phyloP scores from a whole-genome alignment of 2,113 vertebrate species.

The Sinocyclocheilus grahami region DNA sequence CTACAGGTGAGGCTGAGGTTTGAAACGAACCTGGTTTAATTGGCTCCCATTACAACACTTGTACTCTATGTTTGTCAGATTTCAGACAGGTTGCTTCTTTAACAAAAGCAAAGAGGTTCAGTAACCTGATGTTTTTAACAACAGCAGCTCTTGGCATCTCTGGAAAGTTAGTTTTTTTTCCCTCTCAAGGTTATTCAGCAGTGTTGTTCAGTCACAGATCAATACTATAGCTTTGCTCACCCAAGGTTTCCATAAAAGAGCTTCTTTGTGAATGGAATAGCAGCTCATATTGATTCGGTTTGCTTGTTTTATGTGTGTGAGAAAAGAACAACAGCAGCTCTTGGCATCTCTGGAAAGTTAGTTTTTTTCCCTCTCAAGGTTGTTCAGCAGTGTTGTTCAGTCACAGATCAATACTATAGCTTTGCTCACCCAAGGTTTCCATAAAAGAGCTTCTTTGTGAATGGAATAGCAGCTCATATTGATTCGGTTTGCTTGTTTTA shows the following conservation, averaged over 20 bases:
- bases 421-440: constrained; percentile 50
- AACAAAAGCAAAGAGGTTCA: neutral
- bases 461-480: constrained; percentile 61
- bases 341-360: constrained; percentile 50
- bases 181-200: constrained; percentile 56
- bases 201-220: constrained; percentile 63
- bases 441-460: constrained; percentile 58
- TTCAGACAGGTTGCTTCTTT: neutral
- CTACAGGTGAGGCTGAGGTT: neutral
- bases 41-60: neutral
- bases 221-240: constrained; percentile 61
- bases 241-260: constrained; percentile 47
- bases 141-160: constrained; percentile 26
- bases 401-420: constrained; percentile 66
- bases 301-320: constrained; percentile 37
- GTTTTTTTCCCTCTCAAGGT: constrained; percentile 54
- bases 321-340: constrained; percentile 39
- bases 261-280: constrained; percentile 61
- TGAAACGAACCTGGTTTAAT: neutral
- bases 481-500: constrained; percentile 51
- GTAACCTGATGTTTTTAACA: constrained; percentile 3
- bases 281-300: constrained; percentile 60
- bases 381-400: constrained; percentile 55
- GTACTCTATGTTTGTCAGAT: neutral
- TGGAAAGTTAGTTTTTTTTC: constrained; percentile 51